Evolutionary conservation across 2,888 invertebrate genomes (phyloP), one percentile per base, ranked within the genome.

Genomic region (Drosophila ustulata): DNA sequence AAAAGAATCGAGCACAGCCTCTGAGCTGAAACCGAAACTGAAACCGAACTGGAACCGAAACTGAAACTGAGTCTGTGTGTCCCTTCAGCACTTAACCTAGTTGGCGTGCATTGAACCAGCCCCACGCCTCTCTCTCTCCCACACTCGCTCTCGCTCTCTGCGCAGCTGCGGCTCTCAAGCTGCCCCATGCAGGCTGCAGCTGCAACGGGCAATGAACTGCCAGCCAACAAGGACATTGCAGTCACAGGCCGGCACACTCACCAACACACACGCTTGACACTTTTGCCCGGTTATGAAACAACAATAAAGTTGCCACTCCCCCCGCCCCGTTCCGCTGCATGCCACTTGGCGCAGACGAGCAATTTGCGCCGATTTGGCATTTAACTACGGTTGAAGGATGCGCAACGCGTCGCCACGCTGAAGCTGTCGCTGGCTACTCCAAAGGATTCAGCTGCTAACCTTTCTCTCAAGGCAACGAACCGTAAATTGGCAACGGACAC

Each of bases 161-260:
- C 55, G 43, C 61, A 37, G 25, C 37, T 53, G 72, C 59, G 39
- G 49, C 67, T 63, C 62, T 63, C 47, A 45, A 43, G 39, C 71
- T 61, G 43, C 13, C 25, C 45, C 25, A 23, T 82, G 76, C 82
- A 79, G 72, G 56, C 70, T 87, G 87, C 87, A 84, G 66, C 77
- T 74, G 65, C 62, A 65, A 51, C 66, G 74, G 75, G 59, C 88
- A 82, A 72, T 85, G 88, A 85, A 88, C 85, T 75, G 73, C 52
- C 87, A 73, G 86, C 8, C n/a, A 37, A 37, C 83, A 85, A 85
- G 88, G 88, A 72, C 81, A 79, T 70, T 85, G 82, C 88, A 85
- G 80, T 65, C 63, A 23, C 39, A 55, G 47, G 47, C 26, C 25
- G 37, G 58, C 25, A 64, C 45, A 61, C 37, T 59, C 51, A 46